Evolutionary conservation across 2,797 vertebrate species (phyloP).

Genomic region (Meda fulgida): DNA sequence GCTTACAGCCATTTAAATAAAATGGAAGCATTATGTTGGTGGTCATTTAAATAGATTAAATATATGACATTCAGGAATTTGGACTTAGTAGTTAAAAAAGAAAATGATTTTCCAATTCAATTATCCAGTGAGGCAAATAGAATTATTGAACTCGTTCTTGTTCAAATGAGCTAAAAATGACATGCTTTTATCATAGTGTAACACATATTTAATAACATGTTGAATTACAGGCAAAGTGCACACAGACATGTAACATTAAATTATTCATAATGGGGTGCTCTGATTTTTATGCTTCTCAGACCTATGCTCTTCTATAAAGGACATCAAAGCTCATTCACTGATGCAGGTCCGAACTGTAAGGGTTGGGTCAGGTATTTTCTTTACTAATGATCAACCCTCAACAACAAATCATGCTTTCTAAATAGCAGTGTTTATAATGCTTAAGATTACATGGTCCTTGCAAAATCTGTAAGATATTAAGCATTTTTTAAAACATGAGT

Average conservation of each 20-base stretch:
- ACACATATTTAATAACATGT: not conserved
- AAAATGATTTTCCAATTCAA: not conserved
- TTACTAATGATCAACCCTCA: not conserved
- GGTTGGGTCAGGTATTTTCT: not conserved
- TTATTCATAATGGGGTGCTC: not conserved
- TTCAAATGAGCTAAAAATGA: not conserved
- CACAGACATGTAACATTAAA: not conserved
- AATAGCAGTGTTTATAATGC: not conserved
- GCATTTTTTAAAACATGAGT: not conserved
- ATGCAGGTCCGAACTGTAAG: not conserved
- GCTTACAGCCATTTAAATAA: not conserved
- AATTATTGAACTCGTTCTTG: not conserved
- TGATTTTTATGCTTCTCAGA: not conserved
- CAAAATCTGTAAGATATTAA: not conserved
- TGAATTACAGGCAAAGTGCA: not conserved
- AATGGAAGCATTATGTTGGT: not conserved
- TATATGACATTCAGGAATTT: not conserved
- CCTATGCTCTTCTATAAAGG: not conserved
- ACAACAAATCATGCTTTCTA: not conserved
- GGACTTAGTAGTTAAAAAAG: not conserved
- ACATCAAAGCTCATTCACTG: not conserved
- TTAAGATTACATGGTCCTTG: not conserved
- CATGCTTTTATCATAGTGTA: not conserved
- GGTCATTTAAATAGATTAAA: not conserved
- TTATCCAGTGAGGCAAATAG: not conserved